These are phyloP conservation scores for Digitonthophagus gazella DNA, from an alignment of 2,888 invertebrate genomes.

Conservation along the genomic window DNA sequence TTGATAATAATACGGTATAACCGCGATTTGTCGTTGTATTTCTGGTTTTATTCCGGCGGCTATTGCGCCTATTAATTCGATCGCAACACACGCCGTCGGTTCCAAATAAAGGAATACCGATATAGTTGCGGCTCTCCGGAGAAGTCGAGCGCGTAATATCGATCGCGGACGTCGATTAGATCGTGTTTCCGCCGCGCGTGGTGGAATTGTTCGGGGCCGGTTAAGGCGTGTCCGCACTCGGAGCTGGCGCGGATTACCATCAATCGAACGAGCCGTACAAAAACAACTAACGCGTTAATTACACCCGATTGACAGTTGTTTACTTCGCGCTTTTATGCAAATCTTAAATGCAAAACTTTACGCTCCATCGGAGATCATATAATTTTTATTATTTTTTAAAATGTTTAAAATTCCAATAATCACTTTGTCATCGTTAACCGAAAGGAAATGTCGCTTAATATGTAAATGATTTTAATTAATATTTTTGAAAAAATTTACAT, in stretches of 20 bases:
- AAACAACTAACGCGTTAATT: neutral
- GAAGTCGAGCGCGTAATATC: neutral
- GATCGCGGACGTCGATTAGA: neutral
- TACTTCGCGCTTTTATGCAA: neutral
- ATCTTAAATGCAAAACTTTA: no score
- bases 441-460: neutral
- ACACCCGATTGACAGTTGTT: neutral
- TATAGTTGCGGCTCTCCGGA: neutral
- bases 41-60: neutral
- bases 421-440: neutral
- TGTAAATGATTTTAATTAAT: neutral
- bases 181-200: neutral
- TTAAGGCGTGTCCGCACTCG: neutral
- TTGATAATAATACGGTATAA: neutral
- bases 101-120: neutral
- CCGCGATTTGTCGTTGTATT: neutral
- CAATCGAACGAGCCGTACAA: no score
- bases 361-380: neutral
- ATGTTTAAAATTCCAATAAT: no score
- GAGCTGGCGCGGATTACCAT: neutral
- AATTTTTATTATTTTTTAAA: no score
- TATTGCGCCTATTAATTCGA: neutral
- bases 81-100: neutral
- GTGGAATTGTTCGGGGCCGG: neutral
- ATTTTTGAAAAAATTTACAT: no score